These are phyloP conservation scores for Rhopilema esculentum DNA, from an alignment of 30 jellyfish, hydroid and myxozoan species.

Conservation along the genomic window DNA sequence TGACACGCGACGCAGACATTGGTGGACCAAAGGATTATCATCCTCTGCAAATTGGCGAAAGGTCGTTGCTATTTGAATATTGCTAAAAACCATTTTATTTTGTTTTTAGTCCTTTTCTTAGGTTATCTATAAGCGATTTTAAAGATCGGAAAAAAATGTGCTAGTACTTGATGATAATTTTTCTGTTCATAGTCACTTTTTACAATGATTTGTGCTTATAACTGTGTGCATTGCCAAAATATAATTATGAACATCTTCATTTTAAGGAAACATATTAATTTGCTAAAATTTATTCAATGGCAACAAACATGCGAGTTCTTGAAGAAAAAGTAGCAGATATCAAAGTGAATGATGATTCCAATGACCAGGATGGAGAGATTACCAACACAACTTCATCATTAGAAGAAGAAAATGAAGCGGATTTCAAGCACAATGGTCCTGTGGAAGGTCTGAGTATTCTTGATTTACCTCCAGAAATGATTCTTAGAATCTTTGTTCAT, in stretches of 20 bases:
- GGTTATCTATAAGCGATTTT: too few relatives aligned
- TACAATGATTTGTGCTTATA: too few relatives aligned
- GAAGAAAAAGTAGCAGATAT: background rate
- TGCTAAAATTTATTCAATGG: background rate
- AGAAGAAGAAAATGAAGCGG: background rate
- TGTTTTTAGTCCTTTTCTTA: too few relatives aligned
- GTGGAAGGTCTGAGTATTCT: slow-evolving; percentile 17
- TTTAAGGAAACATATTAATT: background rate
- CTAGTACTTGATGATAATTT: too few relatives aligned
- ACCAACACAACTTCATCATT: background rate
- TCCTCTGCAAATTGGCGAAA: too few relatives aligned
- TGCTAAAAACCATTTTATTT: too few relatives aligned
- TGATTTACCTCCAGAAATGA: slow-evolving; percentile 88
- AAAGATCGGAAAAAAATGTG: too few relatives aligned
- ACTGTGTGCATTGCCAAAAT: too few relatives aligned
- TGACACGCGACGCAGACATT: too few relatives aligned
- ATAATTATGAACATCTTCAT: background rate
- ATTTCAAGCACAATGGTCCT: background rate
- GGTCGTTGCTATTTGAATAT: too few relatives aligned
- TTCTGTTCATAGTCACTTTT: too few relatives aligned
- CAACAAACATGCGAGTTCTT: background rate
- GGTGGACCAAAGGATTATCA: too few relatives aligned
- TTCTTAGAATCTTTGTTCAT: slow-evolving; percentile 72
- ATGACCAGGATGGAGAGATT: background rate
- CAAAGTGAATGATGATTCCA: background rate